A percentile compares a stretch with the other conserved stretches of the same genome.
Conservation (phyloP, 2,113 vertebrate genomes). For the Lichenostomus cassidix region DNA sequence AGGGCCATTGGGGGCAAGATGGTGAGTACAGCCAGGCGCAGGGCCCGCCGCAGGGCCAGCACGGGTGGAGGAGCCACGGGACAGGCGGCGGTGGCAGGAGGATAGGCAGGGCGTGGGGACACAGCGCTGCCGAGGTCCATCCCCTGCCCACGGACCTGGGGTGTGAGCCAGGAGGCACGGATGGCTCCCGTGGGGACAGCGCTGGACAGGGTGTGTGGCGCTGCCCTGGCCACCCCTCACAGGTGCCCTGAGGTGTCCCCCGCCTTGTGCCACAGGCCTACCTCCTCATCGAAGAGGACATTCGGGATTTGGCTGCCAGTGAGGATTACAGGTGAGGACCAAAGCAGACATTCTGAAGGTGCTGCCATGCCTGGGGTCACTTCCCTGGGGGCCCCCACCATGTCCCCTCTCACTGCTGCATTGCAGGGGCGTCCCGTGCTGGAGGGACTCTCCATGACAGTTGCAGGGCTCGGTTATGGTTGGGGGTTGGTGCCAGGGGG, state of each 20-base stretch:
- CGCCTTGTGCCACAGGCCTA: slow-evolving; percentile 79
- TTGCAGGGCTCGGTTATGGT: fast-evolving
- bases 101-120: neutral
- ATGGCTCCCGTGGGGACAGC: fast-evolving
- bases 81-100: neutral
- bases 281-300: slow-evolving; percentile 93
- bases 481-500: neutral
- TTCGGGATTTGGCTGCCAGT: slow-evolving; percentile 86
- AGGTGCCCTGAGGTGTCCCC: neutral
- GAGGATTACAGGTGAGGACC: slow-evolving; percentile 90
- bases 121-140: neutral
- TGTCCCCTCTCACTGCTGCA: fast-evolving
- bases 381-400: fast-evolving
- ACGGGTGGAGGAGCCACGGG: neutral
- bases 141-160: neutral
- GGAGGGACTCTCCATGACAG: fast-evolving
- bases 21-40: slow-evolving; percentile 75
- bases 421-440: fast-evolving
- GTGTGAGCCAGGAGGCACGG: neutral
- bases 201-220: fast-evolving
- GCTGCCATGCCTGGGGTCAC: neutral
- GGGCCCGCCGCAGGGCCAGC: neutral
- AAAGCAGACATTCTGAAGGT: fast-evolving
- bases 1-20: slow-evolving; percentile 97
- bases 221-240: fast-evolving